Percentiles rank a stretch among this genome's conserved stretches.
Evolutionary conservation across 35 echinoderm and acorn worm genomes (phyloP).

Genomic region (Lytechinus variegatus): DNA sequence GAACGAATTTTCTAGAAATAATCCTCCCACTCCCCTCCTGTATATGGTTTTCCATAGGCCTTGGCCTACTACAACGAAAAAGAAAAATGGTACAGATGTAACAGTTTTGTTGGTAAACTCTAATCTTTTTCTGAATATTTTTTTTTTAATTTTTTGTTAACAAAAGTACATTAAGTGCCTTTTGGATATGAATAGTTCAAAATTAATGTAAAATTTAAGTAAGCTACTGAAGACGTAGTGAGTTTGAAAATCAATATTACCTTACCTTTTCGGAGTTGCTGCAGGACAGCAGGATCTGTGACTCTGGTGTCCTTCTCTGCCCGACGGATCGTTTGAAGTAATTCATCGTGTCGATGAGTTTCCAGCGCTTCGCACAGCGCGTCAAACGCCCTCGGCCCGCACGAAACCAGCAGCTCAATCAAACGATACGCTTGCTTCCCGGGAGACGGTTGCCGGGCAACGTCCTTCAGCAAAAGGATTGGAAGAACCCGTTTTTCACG

Average conservation of each 20-base stretch:
- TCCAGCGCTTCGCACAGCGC: conserved; percentile 32
- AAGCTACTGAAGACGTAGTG: neutral
- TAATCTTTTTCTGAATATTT: no score
- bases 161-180: no score
- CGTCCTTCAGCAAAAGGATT: conserved; percentile 29
- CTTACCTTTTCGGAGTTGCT: conserved; percentile 31
- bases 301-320: conserved; percentile 40
- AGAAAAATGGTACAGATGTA: no score
- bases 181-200: no score
- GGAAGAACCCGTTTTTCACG: conserved; percentile 10
- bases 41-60: no score
- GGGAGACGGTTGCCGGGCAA: conserved; percentile 45
- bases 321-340: conserved; percentile 26
- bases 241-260: neutral
- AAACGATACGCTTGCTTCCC: conserved; percentile 32
- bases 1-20: no score
- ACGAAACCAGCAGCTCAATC: conserved; percentile 31
- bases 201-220: neutral
- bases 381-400: conserved; percentile 40
- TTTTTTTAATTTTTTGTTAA: no score
- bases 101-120: no score
- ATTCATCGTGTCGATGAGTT: neutral
- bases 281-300: neutral
- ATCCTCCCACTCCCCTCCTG: no score
- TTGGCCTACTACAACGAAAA: no score